phyloP scores from a whole-genome alignment of 1,140 invertebrate species.

The Colletes gigas region DNA sequence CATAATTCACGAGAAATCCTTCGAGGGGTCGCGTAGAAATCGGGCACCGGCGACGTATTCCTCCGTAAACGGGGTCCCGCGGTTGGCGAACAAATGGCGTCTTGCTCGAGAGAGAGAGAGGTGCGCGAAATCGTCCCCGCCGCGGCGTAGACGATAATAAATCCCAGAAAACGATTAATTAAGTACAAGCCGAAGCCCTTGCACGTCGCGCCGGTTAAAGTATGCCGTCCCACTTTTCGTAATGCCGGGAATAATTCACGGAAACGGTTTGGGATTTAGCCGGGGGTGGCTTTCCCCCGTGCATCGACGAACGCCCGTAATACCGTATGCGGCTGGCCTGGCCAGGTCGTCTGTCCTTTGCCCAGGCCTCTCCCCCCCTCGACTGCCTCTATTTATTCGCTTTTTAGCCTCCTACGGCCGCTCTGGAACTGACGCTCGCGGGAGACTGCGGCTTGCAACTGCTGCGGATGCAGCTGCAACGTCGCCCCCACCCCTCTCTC shows the following conservation, averaged over 20 bases:
- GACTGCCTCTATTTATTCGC: conserved; percentile 50
- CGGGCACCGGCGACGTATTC: conserved; percentile 13
- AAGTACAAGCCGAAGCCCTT: conserved; percentile 52
- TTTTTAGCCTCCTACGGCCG: conserved; percentile 34
- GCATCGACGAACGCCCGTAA: conserved; percentile 53
- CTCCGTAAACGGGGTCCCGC: conserved; percentile 6
- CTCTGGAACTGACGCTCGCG: conserved; percentile 21
- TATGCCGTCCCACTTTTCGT: conserved; percentile 64
- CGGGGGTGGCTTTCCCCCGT: neutral
- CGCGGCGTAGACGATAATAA: conserved; percentile 55
- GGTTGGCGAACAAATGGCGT: conserved; percentile 53
- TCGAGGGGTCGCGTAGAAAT: neutral
- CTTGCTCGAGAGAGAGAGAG: conserved; percentile 33
- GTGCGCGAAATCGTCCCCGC: conserved; percentile 38
- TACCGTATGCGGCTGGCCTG: conserved; percentile 14
- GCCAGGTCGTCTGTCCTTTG: conserved; percentile 31
- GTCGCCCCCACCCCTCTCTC: conserved; percentile 22
- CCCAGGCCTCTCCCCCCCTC: conserved; percentile 6
- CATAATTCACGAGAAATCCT: conserved; percentile 43
- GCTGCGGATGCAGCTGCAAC: conserved; percentile 59
- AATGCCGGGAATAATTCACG: conserved; percentile 66
- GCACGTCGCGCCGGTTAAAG: conserved; percentile 54
- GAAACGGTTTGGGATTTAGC: conserved; percentile 64
- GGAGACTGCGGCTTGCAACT: conserved; percentile 43
- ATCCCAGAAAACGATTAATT: conserved; percentile 62